phyloP scores from a whole-genome alignment of 2,888 invertebrate genomes.

The Mermis nigrescens region DNA sequence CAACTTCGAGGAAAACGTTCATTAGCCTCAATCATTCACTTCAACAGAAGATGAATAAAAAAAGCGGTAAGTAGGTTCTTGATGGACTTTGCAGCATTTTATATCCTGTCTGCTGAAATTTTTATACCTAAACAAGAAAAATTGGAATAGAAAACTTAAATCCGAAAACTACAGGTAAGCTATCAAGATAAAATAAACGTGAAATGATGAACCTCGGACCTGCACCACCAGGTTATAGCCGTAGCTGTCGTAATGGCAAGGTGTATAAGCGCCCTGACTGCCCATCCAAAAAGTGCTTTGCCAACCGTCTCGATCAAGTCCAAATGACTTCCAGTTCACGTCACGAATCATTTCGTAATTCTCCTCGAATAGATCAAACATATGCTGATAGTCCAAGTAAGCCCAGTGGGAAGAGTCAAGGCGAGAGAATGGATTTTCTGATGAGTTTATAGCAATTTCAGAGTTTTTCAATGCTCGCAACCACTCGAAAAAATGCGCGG shows the following conservation, averaged over 20 bases:
- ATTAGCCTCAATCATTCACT: too few species aligned
- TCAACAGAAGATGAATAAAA: too few species aligned
- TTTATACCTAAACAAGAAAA: too few species aligned
- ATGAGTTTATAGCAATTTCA: too few species aligned
- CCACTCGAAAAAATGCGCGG: conserved; percentile 45
- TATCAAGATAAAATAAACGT: too few species aligned
- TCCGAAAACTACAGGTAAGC: too few species aligned
- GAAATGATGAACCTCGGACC: conserved; percentile 45
- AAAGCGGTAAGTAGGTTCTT: too few species aligned
- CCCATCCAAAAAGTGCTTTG: conserved; percentile 75
- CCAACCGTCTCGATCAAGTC: conserved; percentile 41
- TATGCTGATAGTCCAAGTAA: conserved; percentile 67
- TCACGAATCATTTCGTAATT: conserved; percentile 40
- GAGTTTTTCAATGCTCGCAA: neutral
- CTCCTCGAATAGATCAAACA: conserved; percentile 46
- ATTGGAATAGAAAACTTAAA: too few species aligned
- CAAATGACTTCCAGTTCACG: conserved; percentile 38
- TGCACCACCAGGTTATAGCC: conserved; percentile 80
- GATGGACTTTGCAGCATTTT: too few species aligned
- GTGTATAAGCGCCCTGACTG: conserved; percentile 64
- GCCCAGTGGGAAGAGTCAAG: conserved; percentile 40
- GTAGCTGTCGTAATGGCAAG: conserved; percentile 81
- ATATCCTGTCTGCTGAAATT: too few species aligned
- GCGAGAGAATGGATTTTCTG: neutral
- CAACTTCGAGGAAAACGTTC: too few species aligned